A percentile compares a stretch with the other conserved stretches of the same genome.
Evolutionary conservation across 2,888 invertebrate species (phyloP).

Genomic region (Glaucopsyche alexis): DNA sequence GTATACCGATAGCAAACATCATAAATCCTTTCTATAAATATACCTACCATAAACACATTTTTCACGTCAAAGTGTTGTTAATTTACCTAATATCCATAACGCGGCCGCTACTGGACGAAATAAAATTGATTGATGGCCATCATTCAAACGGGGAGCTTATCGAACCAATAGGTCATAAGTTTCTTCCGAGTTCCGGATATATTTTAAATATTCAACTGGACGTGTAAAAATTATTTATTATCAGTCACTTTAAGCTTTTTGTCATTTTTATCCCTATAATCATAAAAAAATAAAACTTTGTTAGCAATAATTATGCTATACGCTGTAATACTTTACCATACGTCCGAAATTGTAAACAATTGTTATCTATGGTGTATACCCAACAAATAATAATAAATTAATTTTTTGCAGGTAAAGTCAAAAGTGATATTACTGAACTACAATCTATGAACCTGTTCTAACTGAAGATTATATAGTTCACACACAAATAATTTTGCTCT

Average conservation of each 20-base stretch:
- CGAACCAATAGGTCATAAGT: constrained; percentile 16
- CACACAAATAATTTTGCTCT: too few species aligned
- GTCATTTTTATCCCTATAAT: not conserved
- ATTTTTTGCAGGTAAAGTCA: too few species aligned
- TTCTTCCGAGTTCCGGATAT: constrained; percentile 5
- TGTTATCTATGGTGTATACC: too few species aligned
- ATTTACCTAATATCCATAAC: constrained; percentile 72
- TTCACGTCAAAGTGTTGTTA: constrained; percentile 73
- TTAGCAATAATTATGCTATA: too few species aligned
- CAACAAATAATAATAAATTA: too few species aligned
- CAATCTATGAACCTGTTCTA: too few species aligned
- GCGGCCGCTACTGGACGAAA: constrained; percentile 68
- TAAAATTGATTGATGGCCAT: constrained; percentile 71
- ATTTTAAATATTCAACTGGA: constrained; percentile 3
- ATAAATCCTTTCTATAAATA: constrained; percentile 48
- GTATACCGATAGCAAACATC: constrained; percentile 33
- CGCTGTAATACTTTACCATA: too few species aligned
- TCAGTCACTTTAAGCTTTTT: not conserved
- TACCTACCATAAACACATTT: constrained; percentile 59
- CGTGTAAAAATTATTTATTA: constrained; percentile 5
- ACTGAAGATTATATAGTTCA: too few species aligned
- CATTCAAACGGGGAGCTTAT: constrained; percentile 50
- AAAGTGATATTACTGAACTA: too few species aligned
- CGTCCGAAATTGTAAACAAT: too few species aligned
- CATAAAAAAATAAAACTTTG: too few species aligned